Conservation (phyloP, 2,797 vertebrate genomes). For the Alosa sapidissima region DNA sequence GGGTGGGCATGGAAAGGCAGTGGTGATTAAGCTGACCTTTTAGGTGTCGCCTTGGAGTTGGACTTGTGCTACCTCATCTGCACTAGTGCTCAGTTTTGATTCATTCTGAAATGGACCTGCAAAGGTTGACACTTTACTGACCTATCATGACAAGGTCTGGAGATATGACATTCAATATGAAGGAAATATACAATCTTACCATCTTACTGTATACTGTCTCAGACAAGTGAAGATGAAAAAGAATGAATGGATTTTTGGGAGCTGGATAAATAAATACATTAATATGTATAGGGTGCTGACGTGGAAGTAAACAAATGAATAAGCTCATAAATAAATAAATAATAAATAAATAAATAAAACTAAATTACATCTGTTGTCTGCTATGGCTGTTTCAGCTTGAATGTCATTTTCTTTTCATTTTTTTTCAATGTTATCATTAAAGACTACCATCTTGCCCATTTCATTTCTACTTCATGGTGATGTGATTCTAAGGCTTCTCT, state of each 20-base stretch:
- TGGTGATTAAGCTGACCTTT: not conserved
- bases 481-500: not conserved
- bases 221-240: not conserved
- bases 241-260: not conserved
- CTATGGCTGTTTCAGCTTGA: not conserved
- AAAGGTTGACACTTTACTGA: constrained; percentile 8
- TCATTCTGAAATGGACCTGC: constrained; percentile 17
- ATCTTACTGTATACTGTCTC: not conserved
- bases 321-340: not conserved
- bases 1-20: not conserved
- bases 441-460: not conserved
- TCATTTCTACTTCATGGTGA: not conserved
- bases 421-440: not conserved
- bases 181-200: not conserved
- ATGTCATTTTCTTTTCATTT: not conserved
- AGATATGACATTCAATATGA: not conserved
- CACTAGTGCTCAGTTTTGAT: not conserved
- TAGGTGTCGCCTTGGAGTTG: not conserved
- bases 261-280: not conserved
- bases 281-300: not conserved
- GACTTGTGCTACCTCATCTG: not conserved
- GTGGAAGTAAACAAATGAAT: too few relatives aligned
- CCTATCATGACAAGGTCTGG: not conserved
- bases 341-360: not conserved
- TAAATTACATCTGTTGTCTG: not conserved